Evolutionary conservation across 1,140 invertebrate genomes (phyloP).

Genomic region (Drosophila gunungcola): DNA sequence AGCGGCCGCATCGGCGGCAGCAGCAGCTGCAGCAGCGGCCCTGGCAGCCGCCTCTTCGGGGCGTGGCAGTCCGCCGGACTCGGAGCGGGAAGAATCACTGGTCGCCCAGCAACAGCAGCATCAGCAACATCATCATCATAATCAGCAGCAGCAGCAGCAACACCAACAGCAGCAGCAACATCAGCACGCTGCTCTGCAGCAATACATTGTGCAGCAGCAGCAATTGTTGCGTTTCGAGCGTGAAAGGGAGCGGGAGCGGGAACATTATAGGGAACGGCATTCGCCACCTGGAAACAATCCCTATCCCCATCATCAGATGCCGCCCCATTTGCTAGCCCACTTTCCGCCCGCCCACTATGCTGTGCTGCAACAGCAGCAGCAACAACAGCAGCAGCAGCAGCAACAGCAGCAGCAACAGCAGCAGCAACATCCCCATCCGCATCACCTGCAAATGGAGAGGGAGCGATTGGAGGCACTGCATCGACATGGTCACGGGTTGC

Average conservation of each 20-base stretch:
- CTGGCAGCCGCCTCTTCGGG: slow-evolving; percentile 57
- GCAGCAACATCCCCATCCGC: slow-evolving; percentile 48
- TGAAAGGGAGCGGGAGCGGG: slow-evolving; percentile 47
- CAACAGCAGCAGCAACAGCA: slow-evolving; percentile 33
- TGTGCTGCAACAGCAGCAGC: slow-evolving; percentile 58
- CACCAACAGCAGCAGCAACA: slow-evolving; percentile 65
- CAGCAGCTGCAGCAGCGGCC: slow-evolving; percentile 63
- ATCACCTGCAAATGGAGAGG: slow-evolving; percentile 42
- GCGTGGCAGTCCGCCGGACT: slow-evolving; percentile 22
- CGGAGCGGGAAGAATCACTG: slow-evolving; percentile 48
- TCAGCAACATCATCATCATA: slow-evolving; percentile 33
- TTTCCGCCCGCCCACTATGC: slow-evolving; percentile 74
- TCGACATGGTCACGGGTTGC: slow-evolving; percentile 33
- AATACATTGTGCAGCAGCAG: slow-evolving; percentile 76
- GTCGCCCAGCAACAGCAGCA: slow-evolving; percentile 48
- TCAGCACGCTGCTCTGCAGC: slow-evolving; percentile 68
- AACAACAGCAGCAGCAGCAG: slow-evolving; percentile 50
- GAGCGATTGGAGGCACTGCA: slow-evolving; percentile 48
- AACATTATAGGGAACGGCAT: slow-evolving; percentile 49
- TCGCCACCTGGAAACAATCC: slow-evolving; percentile 20
- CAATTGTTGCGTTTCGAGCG: slow-evolving; percentile 68
- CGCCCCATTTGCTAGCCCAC: slow-evolving; percentile 63
- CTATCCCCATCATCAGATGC: slow-evolving; percentile 56
- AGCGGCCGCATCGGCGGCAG: slow-evolving; percentile 70
- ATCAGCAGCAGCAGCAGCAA: slow-evolving; percentile 46